These are phyloP conservation scores for Saturnia pavonia DNA, from an alignment of 2,888 invertebrate species.

Conservation along the genomic window DNA sequence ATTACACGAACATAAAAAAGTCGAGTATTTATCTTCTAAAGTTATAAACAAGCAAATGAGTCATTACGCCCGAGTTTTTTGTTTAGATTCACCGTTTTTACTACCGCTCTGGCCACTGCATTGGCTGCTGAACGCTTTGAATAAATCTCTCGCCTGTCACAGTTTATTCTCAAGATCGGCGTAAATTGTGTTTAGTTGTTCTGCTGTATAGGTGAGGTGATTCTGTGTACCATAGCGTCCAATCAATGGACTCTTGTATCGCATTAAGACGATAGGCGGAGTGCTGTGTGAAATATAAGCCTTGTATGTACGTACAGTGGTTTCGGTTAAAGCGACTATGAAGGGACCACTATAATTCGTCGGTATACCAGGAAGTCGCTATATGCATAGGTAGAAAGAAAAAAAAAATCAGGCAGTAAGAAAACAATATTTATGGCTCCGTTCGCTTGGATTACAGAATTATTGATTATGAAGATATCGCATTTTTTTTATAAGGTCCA, in stretches of 20 bases:
- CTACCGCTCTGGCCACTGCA: slow-evolving; percentile 49
- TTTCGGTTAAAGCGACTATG: too few relatives aligned
- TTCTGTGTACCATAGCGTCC: slow-evolving; percentile 25
- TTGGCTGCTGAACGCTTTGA: slow-evolving; percentile 42
- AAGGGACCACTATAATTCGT: too few relatives aligned
- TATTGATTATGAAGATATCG: too few relatives aligned
- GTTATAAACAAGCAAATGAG: slow-evolving; percentile 36
- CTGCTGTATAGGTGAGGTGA: slow-evolving; percentile 21
- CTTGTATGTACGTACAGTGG: neutral
- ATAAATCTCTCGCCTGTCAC: slow-evolving; percentile 45
- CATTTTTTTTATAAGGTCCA: too few relatives aligned
- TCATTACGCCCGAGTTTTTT: slow-evolving; percentile 36
- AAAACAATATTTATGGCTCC: too few relatives aligned
- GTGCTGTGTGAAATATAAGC: neutral
- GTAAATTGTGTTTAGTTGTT: slow-evolving; percentile 35
- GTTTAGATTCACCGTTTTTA: slow-evolving; percentile 43
- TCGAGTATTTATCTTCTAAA: slow-evolving; percentile 24
- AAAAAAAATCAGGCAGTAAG: too few relatives aligned
- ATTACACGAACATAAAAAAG: slow-evolving; percentile 26
- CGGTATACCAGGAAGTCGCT: too few relatives aligned
- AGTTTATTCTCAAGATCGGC: slow-evolving; percentile 32
- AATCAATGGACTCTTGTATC: slow-evolving; percentile 10
- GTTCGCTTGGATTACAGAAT: too few relatives aligned
- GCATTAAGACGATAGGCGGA: slow-evolving; percentile 5
- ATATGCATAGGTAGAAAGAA: too few relatives aligned